Base-by-base conservation (phyloP, 2,888 invertebrate genomes). In the Lasius platythorax region DNA sequence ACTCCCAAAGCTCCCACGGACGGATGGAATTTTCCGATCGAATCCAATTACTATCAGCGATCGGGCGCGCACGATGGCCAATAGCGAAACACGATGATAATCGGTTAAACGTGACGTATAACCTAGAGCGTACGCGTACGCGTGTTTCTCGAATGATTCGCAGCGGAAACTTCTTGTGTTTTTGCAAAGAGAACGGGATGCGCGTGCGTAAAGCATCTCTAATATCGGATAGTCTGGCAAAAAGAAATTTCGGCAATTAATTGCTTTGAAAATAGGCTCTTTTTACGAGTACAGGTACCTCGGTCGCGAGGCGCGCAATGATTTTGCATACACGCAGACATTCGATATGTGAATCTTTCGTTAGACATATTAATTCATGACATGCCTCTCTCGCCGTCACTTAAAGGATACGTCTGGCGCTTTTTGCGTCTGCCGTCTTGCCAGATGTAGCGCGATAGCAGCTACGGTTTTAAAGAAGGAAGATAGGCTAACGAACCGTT, bases 361-460 rank as follows among this genome's bases (percentile, higher is more conserved):
- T 70, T 43, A 78, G 83, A 84, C 79, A 68, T 89, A 89, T 90
- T 85, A 89, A 89, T 90, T 83, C 83, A 40, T 61, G 66, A 72
- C 78, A 67, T 83, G 33, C 46, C n/a, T 9, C 79, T 58, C 82
- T 75, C 82, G 82, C 64, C 68, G 56, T 70, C 84, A 83, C 74
- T 73, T 85, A 70, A 63, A 58, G 46, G 64, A 66, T 58, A 40
- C n/a, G 73, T 72, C 58, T 68, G 58, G 18, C 28, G 64, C 68
- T 64, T 81, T 73, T 84, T 74, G 46, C 37, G 30, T 56, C 28
- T 53, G 43, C 50, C 37, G 23, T 73, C 30, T 63, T 72, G 70
- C 70, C 70, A 58, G 64, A 64, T 70, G 53, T 82, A 72, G 28
- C 70, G 64, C 50, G 82, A 70, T 64, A 64, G 40, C 15, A 68